phyloP scores from a whole-genome alignment of 2,888 invertebrate species.

The Rhodophaea formosa region DNA sequence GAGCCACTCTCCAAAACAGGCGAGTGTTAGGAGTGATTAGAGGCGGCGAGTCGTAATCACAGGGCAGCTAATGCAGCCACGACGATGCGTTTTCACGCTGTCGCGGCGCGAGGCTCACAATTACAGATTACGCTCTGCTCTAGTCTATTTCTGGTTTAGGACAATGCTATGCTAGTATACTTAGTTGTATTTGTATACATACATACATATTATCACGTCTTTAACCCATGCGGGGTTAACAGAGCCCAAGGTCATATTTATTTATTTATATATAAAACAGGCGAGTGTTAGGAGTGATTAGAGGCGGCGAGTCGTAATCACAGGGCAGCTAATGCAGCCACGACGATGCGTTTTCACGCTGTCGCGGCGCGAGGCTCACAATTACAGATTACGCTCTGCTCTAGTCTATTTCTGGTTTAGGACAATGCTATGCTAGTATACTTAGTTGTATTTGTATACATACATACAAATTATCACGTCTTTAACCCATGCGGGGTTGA shows the following conservation, averaged over 20 bases:
- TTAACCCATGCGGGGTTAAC: too few relatives aligned
- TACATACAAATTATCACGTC: too few relatives aligned
- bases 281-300: constrained; percentile 16
- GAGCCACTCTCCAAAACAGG: constrained; percentile 17
- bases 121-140: constrained; percentile 1
- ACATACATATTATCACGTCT: too few relatives aligned
- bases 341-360: constrained; percentile 14
- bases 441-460: too few relatives aligned
- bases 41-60: constrained; percentile 15
- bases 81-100: constrained; percentile 13
- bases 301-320: constrained; percentile 14
- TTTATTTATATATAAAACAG: too few relatives aligned
- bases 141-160: not conserved
- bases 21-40: constrained; percentile 16
- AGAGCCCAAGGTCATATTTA: too few relatives aligned
- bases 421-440: too few relatives aligned
- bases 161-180: too few relatives aligned
- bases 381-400: constrained; percentile 2
- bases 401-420: not conserved
- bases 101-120: not conserved
- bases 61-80: constrained; percentile 15
- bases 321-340: constrained; percentile 15
- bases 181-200: too few relatives aligned
- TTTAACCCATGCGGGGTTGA: too few relatives aligned
- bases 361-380: not conserved